Base-by-base conservation (phyloP, 2,888 invertebrate species). In the Dasypogon diadema region DNA sequence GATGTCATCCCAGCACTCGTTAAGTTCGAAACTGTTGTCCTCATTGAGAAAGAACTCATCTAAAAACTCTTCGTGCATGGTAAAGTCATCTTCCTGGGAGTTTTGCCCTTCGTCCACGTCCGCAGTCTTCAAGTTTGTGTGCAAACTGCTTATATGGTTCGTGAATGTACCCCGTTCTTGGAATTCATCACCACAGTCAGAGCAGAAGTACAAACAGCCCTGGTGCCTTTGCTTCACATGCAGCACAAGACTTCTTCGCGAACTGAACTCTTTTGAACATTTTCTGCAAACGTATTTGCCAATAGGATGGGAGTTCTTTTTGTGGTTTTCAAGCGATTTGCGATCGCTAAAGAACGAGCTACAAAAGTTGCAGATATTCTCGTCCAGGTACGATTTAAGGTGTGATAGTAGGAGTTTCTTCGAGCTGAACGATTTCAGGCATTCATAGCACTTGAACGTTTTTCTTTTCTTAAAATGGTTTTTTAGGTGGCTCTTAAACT, bases 1-100 rank as follows among this genome's bases (percentile, higher is more conserved):
- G 1, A 81, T 70, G 8, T 80, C 79, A 72, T 81, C 81, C 81
- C 81, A 82, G 46, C 79, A 80, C 75, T 81, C 81, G 1, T 80
- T 80, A 72, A 82, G 81, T 60, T 81, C 78, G 77, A 81, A 81
- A 2, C 80, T 80, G 54, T 81, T 80, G 24, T 81, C 80, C 63
- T 80, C 79, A 2, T 80, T 77, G 68, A 79, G 79, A 5, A 73
- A 73, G 2, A 74, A 42, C 12, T 74, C 58, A 51, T 82, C 82
- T 4, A 82, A 75, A 65, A 82, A 82, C 46, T 82, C 82, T 73
- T 81, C 81, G 48, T 80, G 80, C 81, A 81, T 82, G 65, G 80
- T 18, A 22, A 72, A 37, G 24, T 77, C 75, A 18, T 75, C 54
- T n/a, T 63, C 63, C 14, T 42, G n/a, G n/a, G n/a, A n/a, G n/a